phyloP scores from a whole-genome alignment of 2,888 invertebrate genomes.

The Heliconius ethilla region DNA sequence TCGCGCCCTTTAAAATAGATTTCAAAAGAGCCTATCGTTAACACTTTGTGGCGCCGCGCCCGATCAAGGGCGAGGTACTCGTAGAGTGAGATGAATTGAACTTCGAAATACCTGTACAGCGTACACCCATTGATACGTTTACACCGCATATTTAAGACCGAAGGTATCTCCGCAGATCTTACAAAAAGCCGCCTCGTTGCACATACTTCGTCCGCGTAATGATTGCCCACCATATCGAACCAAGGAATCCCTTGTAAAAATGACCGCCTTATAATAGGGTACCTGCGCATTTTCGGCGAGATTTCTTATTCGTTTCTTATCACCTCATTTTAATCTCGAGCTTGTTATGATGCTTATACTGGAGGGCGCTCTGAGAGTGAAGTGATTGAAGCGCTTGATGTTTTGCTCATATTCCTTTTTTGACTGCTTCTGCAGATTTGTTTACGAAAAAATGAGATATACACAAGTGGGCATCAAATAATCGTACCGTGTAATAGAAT shows the following conservation, averaged over 20 bases:
- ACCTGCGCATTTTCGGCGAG: conserved; percentile 76
- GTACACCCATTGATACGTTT: conserved; percentile 62
- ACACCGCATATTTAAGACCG: conserved; percentile 65
- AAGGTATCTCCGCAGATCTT: conserved; percentile 71
- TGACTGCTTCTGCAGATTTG: conserved; percentile 35
- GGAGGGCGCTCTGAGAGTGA: conserved; percentile 46
- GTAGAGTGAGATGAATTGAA: conserved; percentile 53
- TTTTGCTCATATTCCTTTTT: conserved; percentile 56
- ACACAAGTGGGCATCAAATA: conserved; percentile 39
- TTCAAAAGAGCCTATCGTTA: conserved; percentile 45
- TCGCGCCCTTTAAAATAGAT: conserved; percentile 43
- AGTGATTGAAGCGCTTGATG: conserved; percentile 67
- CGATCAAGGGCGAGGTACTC: conserved; percentile 44
- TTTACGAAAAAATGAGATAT: not conserved
- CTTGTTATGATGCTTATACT: conserved; percentile 62
- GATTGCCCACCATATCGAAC: conserved; percentile 77
- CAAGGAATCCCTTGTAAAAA: conserved; percentile 75
- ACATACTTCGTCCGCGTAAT: conserved; percentile 65
- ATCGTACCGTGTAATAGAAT: conserved; percentile 41
- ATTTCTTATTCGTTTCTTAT: conserved; percentile 76
- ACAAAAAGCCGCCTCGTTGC: conserved; percentile 65
- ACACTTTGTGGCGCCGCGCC: conserved; percentile 44
- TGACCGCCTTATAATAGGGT: conserved; percentile 76
- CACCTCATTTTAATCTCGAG: conserved; percentile 78
- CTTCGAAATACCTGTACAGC: conserved; percentile 56